Percentiles rank a stretch among this genome's conserved stretches.
Evolutionary conservation across 2,888 invertebrate genomes (phyloP).

Genomic region (Chrysomela aeneicollis): DNA sequence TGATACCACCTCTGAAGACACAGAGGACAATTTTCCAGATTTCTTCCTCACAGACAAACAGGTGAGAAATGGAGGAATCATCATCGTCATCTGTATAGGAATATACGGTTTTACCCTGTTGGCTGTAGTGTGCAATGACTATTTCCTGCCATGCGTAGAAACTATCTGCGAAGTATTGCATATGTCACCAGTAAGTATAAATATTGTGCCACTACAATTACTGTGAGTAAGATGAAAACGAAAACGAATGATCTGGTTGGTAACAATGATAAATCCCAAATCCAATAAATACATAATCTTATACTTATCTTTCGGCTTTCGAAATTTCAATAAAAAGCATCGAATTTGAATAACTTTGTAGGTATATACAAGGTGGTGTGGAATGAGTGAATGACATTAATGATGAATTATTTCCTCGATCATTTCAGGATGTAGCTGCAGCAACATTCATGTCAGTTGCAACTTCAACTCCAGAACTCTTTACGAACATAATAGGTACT

Average conservation of each 20-base stretch:
- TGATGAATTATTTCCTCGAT: neutral
- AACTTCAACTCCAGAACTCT: conserved; percentile 93
- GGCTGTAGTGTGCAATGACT: conserved; percentile 90
- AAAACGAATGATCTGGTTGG: no score
- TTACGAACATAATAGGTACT: conserved; percentile 90
- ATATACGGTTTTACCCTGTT: conserved; percentile 86
- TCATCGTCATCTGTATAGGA: conserved; percentile 78
- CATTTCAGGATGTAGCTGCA: conserved; percentile 84
- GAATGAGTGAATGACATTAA: no score
- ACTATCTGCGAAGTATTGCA: conserved; percentile 82
- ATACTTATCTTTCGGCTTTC: no score
- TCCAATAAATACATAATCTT: no score
- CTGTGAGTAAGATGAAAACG: neutral
- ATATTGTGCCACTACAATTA: no score
- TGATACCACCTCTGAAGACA: conserved; percentile 5
- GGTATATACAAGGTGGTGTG: no score
- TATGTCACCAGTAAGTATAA: conserved; percentile 69
- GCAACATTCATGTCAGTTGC: conserved; percentile 98
- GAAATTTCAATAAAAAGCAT: no score
- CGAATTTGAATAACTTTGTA: no score
- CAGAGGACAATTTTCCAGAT: conserved; percentile 67
- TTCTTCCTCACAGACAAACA: conserved; percentile 70
- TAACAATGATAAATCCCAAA: no score
- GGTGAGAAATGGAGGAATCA: conserved; percentile 78
- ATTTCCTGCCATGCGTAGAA: conserved; percentile 90